Conservation (phyloP, 2,888 invertebrate genomes). For the Steinernema carpocapsae region DNA sequence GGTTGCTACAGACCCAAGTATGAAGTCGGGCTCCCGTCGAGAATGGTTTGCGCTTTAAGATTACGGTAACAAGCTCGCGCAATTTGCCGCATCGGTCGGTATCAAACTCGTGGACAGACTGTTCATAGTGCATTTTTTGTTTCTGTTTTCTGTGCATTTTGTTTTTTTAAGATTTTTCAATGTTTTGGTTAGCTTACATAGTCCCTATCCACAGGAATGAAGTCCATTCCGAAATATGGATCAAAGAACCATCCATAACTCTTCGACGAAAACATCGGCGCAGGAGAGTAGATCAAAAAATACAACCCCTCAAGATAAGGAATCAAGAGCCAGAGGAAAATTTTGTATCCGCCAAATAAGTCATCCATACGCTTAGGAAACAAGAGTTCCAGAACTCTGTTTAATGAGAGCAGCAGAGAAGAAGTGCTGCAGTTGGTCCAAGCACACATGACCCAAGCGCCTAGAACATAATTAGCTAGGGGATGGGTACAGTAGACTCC, state of each 20-base stretch:
- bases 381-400: constrained; percentile 28
- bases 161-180: no score
- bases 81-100: no score
- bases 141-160: no score
- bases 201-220: neutral
- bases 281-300: constrained; percentile 3
- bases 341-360: constrained; percentile 29
- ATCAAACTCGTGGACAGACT: no score
- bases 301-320: constrained; percentile 23
- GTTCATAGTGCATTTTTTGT: no score
- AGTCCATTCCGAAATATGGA: constrained; percentile 26
- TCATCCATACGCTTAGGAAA: neutral
- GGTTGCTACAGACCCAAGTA: no score
- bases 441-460: neutral
- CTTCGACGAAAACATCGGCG: constrained; percentile 9
- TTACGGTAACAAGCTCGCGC: neutral
- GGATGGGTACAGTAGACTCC: constrained; percentile 26
- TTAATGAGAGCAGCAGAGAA: constrained; percentile 5
- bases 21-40: no score
- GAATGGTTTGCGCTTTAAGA: neutral
- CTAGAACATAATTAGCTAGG: constrained; percentile 4
- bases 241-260: constrained; percentile 35
- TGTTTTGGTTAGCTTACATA: neutral
- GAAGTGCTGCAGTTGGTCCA: constrained; percentile 2
- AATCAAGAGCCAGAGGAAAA: neutral